Conservation (phyloP, 1,140 invertebrate species). For the Pollicipes pollicipes region DNA sequence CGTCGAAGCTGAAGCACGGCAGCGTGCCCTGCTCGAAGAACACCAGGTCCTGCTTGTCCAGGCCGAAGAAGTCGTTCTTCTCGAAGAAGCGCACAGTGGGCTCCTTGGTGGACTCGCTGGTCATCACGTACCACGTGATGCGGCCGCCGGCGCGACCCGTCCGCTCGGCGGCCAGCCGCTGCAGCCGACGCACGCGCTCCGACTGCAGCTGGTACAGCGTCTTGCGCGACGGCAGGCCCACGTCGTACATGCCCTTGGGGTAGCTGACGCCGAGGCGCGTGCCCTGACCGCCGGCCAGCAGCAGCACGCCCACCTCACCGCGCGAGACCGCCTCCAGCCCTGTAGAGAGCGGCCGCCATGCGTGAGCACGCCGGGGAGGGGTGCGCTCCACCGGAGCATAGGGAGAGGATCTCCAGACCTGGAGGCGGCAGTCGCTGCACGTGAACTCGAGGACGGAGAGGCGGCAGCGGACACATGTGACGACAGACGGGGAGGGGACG, state of each 20-base stretch:
- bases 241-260: slow-evolving; percentile 94
- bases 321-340: slow-evolving; percentile 51
- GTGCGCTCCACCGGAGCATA: too few relatives aligned
- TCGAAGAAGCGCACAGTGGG: slow-evolving; percentile 66
- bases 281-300: slow-evolving; percentile 60
- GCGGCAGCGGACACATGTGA: too few relatives aligned
- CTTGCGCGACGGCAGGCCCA: slow-evolving; percentile 74
- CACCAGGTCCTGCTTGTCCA: slow-evolving; percentile 59
- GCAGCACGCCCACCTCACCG: slow-evolving; percentile 62
- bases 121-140: slow-evolving; percentile 94
- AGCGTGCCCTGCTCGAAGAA: slow-evolving; percentile 85
- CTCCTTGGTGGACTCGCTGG: slow-evolving; percentile 79
- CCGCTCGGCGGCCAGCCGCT: too few relatives aligned
- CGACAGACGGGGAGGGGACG: too few relatives aligned
- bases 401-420: too few relatives aligned
- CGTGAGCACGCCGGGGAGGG: too few relatives aligned
- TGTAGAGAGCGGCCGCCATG: too few relatives aligned
- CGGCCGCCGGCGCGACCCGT: slow-evolving; percentile 35
- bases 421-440: too few relatives aligned
- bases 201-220: slow-evolving; percentile 90
- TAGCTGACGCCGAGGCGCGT: slow-evolving; percentile 81
- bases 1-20: slow-evolving; percentile 85
- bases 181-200: slow-evolving; percentile 63
- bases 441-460: too few relatives aligned
- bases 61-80: slow-evolving; percentile 68